Evolutionary conservation across 2,797 vertebrate species (phyloP), one percentile per base, ranked within the genome.

Genomic region (Cossypha dichroa): DNA sequence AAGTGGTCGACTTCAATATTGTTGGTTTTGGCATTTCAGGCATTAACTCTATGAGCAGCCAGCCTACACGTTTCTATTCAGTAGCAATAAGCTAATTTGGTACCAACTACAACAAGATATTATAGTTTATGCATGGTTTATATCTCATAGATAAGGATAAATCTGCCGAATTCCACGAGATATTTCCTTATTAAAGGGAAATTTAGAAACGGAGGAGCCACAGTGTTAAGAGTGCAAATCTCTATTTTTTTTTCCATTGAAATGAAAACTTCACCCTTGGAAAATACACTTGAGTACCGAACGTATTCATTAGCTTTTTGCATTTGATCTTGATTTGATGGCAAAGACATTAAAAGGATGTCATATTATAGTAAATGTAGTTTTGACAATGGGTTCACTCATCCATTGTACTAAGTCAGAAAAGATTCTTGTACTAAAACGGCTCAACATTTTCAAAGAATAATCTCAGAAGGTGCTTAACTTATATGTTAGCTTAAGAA

Each of bases 21-120:
- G 63, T 85, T 95, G 93, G 96, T 97, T 95, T 83, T 94, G 95
- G 94, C 97, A 97, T 97, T 84, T 85, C 55, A 97, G 85, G 87
- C 45, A 97, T 74, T 88, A 97, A 48, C 55, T 77, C 88, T 69
- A 58, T 85, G 85, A 96, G 93, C 75, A 96, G 70, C 55, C 84
- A 92, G 49, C 88, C 76, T 90, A 87, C 58, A 87, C 63, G 95
- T 66, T 94, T 97, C 92, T 77, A 72, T 95, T 90, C 90, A 91
- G 93, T 60, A 78, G 68, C 76, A 96, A 90, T 45, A 91, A 87
- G 59, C 70, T 95, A 94, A 97, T 96, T 91, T 94, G 87, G 68
- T 78, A 93, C 86, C n/a, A 96, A 95, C 85, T 66, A 95, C 10
- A 6, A 93, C 81, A 97, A 92, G 93, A 94, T 93, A 95, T 95